Base-by-base conservation (phyloP, 1,140 invertebrate species). In the Campoletis sonorensis region DNA sequence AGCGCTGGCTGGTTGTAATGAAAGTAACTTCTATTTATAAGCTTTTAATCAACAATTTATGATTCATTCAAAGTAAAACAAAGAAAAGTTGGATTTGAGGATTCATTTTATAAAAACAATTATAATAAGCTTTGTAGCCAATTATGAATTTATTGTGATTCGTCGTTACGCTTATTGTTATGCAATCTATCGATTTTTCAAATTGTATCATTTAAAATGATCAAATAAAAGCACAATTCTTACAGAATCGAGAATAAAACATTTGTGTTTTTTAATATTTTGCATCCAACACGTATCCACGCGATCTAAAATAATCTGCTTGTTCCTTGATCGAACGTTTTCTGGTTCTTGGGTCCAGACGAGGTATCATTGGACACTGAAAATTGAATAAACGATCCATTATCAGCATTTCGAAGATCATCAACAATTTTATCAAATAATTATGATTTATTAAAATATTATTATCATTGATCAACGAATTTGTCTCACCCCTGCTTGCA, bases 341-440 rank as follows among this genome's bases (percentile, higher is more conserved):
- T 33, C 84, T 80, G 78, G 88, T 81, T 78, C 86, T 85, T 18
- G 87, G 89, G 80, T 90, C 88, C n/a, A 16, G 11, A 15, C 49
- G 58, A 78, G 78, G 81, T 26, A 89, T 79, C 13, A 10, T 4
- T n/a, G 85, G 73, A 84, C 87, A 87, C 87, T 87, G 81, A 2
- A 83, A 82, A 67, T 80, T 40, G 21, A 79, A 81, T n/a, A 80
- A 58, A 80, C 2, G 37, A 80, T 61, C 7, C 1, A 45, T 37
- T 4, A 37, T 37, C 4, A 37, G 37, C n/a, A n/a, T n/a, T n/a
- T n/a, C n/a, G n/a, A n/a, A n/a, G n/a, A n/a, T n/a, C n/a, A n/a
- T n/a, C n/a, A n/a, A n/a, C n/a, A n/a, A n/a, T n/a, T n/a, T n/a
- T n/a, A n/a, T n/a, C n/a, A n/a, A n/a, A n/a, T n/a, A n/a, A n/a